Base-by-base conservation (phyloP, 37 sponge, comb jelly and placozoan species). In the Ephydatia muelleri region DNA sequence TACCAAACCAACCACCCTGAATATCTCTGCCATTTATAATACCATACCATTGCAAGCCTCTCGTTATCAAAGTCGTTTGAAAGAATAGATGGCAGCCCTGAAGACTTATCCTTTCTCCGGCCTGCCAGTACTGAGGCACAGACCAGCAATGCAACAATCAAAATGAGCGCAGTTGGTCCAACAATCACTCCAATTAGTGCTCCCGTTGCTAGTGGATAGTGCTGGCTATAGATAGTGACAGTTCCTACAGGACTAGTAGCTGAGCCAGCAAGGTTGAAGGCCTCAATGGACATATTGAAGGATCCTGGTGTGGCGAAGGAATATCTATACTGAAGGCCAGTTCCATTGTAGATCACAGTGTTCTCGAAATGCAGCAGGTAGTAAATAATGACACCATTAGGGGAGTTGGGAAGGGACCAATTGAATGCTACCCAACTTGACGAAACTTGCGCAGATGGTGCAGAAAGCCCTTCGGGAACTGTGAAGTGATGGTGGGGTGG, bases 341-440 rank as follows among this genome's bases (percentile, higher is more conserved):
- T 34, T 25, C 86, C 89, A 36, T 84, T 85, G 79, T 81, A 92
- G 47, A 88, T 39, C 2, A 33, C 26, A 13, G 23, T 29, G 49
- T 67, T 48, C 36, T 64, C 40, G 27, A 85, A 19, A 21, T 85
- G 70, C 64, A 92, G 85, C 0, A 73, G 34, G 83, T 92, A 92
- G 78, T 83, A 77, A 14, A 71, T 75, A 28, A 92, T 88, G 69
- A 89, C 65, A 3, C 93, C 93, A 81, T 92, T 92, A 28, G 93
- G 89, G n/a, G n/a, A 22, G 14, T 32, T 12, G 30, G 93, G 93
- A 2, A 68, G 79, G 29, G 35, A 11, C 93, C 93, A 92, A 25
- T 73, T 57, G 69, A 92, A 80, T 36, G 16, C 8, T 26, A 67
- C 67, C 3, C 27, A 37, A 43, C 27, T 64, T 22, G 68, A 39